Evolutionary conservation across 92 coral and sea anemone genomes (phyloP).

Genomic region (Umimayanthus kanabou): DNA sequence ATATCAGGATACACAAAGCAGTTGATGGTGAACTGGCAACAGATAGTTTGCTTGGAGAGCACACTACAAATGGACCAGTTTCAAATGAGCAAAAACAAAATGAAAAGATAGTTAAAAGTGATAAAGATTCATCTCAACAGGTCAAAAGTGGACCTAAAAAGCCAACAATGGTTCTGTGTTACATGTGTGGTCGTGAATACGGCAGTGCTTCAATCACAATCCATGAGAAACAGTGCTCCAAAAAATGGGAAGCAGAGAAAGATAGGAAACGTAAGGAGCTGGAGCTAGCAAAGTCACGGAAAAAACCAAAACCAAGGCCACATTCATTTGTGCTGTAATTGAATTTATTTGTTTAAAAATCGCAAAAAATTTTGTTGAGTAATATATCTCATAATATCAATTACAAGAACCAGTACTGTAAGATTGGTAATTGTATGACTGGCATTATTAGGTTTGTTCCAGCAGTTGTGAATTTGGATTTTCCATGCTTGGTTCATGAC

Average conservation of each 20-base stretch:
- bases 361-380: not conserved
- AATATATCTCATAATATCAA: not conserved
- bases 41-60: not conserved
- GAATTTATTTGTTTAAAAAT: not conserved
- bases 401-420: not conserved
- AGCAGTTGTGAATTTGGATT: not conserved
- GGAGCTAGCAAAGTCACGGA: slow-evolving; percentile 33
- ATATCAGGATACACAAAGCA: slow-evolving; percentile 64
- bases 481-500: not conserved
- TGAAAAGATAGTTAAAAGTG: not conserved
- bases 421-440: not conserved
- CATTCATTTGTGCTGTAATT: slow-evolving; percentile 64
- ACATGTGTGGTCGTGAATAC: slow-evolving; percentile 95
- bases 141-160: slow-evolving; percentile 49
- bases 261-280: slow-evolving; percentile 52
- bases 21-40: slow-evolving; percentile 31
- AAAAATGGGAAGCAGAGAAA: slow-evolving; percentile 73
- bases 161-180: slow-evolving; percentile 82
- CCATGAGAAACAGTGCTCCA: slow-evolving; percentile 93
- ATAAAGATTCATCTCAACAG: not conserved
- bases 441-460: not conserved
- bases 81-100: not conserved
- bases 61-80: not conserved
- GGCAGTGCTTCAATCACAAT: slow-evolving; percentile 88
- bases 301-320: slow-evolving; percentile 60